Evolutionary conservation across 2,797 vertebrate genomes (phyloP).

Genomic region (Thunnus albacares): DNA sequence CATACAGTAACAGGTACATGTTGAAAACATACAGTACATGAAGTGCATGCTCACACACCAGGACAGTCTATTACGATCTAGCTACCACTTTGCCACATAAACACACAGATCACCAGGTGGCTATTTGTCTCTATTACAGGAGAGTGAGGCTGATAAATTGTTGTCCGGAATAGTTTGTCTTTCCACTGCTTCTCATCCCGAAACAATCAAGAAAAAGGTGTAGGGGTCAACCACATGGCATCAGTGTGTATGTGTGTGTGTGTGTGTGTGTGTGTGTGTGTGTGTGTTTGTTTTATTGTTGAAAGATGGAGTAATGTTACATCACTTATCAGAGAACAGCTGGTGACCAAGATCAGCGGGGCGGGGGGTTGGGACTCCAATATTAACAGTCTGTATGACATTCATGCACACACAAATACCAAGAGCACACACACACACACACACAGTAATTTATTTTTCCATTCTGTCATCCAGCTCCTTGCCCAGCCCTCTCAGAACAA

Average conservation of each 20-base stretch:
- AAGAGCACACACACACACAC: not conserved
- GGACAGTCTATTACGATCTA: not conserved
- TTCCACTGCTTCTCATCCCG: constrained; percentile 39
- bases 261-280: constrained; percentile 32
- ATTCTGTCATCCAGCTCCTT: constrained; percentile 25
- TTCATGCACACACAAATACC: constrained; percentile 15
- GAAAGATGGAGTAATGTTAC: constrained; percentile 53
- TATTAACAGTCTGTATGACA: constrained; percentile 31
- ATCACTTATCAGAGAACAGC: constrained; percentile 71
- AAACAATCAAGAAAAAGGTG: constrained; percentile 15
- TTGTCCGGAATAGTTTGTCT: constrained; percentile 41
- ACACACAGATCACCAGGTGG: constrained; percentile 29
- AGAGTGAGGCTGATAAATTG: constrained; percentile 57
- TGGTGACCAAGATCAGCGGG: constrained; percentile 57
- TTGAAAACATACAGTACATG: not conserved
- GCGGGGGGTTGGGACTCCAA: not conserved
- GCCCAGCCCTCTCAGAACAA: constrained; percentile 1
- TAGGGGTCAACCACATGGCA: constrained; percentile 30
- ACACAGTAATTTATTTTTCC: constrained; percentile 50
- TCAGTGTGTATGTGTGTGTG: constrained; percentile 3
- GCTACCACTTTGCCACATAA: constrained; percentile 17
- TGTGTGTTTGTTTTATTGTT: constrained; percentile 24
- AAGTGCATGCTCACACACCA: constrained; percentile 8
- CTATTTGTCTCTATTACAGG: constrained; percentile 60
- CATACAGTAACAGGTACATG: not conserved